Evolutionary conservation across 1,140 invertebrate genomes (phyloP).

Genomic region (Odontomachus brunneus): DNA sequence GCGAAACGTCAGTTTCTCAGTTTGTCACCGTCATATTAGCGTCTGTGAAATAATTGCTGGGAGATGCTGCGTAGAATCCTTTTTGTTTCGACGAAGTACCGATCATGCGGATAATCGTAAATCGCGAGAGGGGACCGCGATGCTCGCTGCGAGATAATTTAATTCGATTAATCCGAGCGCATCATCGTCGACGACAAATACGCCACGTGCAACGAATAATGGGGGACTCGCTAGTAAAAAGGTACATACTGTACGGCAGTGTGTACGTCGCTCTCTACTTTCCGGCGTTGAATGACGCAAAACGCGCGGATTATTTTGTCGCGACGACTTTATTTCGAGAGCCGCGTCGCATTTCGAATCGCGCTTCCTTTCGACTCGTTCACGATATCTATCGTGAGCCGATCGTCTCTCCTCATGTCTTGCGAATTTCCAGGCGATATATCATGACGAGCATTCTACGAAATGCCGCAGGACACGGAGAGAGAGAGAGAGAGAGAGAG

Average conservation of each 20-base stretch:
- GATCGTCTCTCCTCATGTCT: not conserved
- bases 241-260: not conserved
- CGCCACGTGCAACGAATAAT: slow-evolving; percentile 34
- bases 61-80: no score
- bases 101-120: not conserved
- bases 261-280: not conserved
- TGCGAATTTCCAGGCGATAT: not conserved
- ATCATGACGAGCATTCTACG: no score
- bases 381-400: slow-evolving; percentile 23
- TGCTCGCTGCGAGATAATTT: not conserved
- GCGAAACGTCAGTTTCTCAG: no score
- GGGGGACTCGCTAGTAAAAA: slow-evolving; percentile 1
- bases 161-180: slow-evolving; percentile 59
- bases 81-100: no score
- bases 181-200: slow-evolving; percentile 29
- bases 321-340: slow-evolving; percentile 79
- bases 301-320: slow-evolving; percentile 79
- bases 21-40: no score
- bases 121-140: not conserved
- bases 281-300: slow-evolving; percentile 77
- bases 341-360: slow-evolving; percentile 20
- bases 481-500: no score
- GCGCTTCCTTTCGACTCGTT: not conserved
- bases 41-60: no score
- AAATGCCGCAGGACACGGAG: no score